Evolutionary conservation across 2,888 invertebrate genomes (phyloP).

Genomic region (Lasius fuliginosus): DNA sequence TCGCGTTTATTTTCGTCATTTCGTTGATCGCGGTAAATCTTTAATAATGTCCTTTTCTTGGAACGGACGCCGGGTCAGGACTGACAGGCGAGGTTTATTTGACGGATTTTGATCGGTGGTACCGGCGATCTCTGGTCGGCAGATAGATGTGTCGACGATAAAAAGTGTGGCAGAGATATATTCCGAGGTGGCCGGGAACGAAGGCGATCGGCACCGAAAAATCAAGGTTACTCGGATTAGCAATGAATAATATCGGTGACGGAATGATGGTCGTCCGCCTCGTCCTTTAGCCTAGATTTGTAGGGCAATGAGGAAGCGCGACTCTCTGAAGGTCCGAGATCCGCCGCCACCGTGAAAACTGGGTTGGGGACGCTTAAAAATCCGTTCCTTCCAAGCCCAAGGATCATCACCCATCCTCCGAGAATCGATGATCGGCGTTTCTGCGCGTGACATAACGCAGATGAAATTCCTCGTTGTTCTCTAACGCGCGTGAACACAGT

Average conservation of each 20-base stretch:
- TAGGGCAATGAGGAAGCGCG: conserved; percentile 32
- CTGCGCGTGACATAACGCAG: background rate
- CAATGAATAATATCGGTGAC: conserved; percentile 69
- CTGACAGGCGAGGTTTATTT: conserved; percentile 47
- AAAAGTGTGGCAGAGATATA: conserved; percentile 63
- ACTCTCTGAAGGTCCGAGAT: conserved; percentile 7
- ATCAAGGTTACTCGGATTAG: conserved; percentile 76
- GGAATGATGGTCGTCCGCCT: conserved; percentile 45
- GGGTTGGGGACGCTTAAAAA: conserved; percentile 11
- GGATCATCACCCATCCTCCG: background rate
- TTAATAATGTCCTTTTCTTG: conserved; percentile 7
- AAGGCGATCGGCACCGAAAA: conserved; percentile 72
- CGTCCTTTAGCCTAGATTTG: conserved; percentile 49
- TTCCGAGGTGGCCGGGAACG: conserved; percentile 63
- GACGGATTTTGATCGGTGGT: conserved; percentile 50
- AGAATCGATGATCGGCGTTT: background rate
- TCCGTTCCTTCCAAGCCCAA: background rate
- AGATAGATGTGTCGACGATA: conserved; percentile 70
- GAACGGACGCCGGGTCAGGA: background rate
- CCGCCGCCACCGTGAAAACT: background rate
- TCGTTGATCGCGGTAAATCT: background rate
- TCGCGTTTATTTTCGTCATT: background rate
- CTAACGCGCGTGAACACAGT: background rate
- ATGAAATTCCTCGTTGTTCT: background rate
- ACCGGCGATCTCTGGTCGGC: conserved; percentile 41